Percentiles rank a stretch among this genome's conserved stretches.
Evolutionary conservation across 2,797 vertebrate species (phyloP).

Genomic region (Trematomus bernacchii): DNA sequence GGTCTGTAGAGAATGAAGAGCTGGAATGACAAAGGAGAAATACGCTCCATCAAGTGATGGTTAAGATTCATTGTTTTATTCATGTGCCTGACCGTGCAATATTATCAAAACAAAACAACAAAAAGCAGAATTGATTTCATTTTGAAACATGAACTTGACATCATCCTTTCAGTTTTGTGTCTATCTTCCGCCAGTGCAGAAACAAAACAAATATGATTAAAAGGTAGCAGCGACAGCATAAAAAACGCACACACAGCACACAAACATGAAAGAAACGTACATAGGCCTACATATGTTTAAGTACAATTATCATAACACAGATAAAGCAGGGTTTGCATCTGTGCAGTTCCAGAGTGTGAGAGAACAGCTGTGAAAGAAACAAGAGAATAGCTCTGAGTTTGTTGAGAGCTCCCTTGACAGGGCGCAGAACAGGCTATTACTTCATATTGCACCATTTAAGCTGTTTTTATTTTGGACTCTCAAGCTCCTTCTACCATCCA

Average conservation of each 20-base stretch:
- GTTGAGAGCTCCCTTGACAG: conserved; percentile 75
- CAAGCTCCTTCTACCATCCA: conserved; percentile 62
- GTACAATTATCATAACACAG: conserved; percentile 29
- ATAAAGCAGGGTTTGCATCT: conserved; percentile 44
- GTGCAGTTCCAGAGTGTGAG: conserved; percentile 36
- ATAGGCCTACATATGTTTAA: not conserved
- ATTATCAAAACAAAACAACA: conserved; percentile 2
- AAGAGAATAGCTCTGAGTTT: conserved; percentile 51
- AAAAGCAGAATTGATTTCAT: conserved; percentile 53
- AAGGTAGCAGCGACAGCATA: conserved; percentile 9
- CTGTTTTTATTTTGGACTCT: conserved; percentile 80
- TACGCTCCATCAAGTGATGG: conserved; percentile 45
- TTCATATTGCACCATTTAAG: conserved; percentile 83
- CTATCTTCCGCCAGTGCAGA: conserved; percentile 34
- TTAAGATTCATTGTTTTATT: conserved; percentile 53
- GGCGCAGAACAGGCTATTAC: conserved; percentile 76
- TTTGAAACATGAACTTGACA: conserved; percentile 50
- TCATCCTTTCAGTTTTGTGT: conserved; percentile 38
- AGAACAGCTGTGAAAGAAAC: conserved; percentile 34
- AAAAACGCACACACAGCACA: not conserved
- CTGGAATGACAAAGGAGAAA: conserved; percentile 37
- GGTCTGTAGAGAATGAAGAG: conserved; percentile 48
- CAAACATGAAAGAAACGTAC: conserved; percentile 30
- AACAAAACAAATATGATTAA: conserved; percentile 40
- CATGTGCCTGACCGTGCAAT: conserved; percentile 22